phyloP scores from a whole-genome alignment of 2,888 invertebrate genomes.

The Venustoraphidia nigricollis region DNA sequence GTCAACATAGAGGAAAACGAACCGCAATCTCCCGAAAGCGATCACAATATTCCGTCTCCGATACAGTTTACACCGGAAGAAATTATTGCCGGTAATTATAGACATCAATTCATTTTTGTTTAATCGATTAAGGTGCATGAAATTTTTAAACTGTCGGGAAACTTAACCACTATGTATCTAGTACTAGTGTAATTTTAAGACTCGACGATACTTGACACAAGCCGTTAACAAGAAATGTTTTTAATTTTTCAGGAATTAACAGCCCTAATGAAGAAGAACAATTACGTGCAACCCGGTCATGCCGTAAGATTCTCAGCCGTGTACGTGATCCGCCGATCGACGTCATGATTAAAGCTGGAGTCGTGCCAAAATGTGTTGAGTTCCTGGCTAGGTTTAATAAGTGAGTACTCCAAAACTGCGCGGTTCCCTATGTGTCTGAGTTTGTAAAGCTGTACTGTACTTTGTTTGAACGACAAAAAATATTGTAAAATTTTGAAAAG shows the following conservation, averaged over 20 bases:
- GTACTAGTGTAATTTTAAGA: too few species aligned
- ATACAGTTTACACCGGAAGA: slow-evolving; percentile 47
- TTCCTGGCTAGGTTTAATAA: slow-evolving; percentile 56
- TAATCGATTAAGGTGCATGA: too few species aligned
- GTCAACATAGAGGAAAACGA: slow-evolving; percentile 43
- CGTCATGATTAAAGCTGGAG: slow-evolving; percentile 64
- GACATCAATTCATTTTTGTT: neutral
- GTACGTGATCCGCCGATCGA: slow-evolving; percentile 87
- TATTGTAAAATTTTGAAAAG: too few species aligned
- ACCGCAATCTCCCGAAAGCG: slow-evolving; percentile 33
- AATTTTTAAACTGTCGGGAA: too few species aligned
- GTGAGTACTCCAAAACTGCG: slow-evolving; percentile 32
- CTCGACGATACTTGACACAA: too few species aligned
- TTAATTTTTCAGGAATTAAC: slow-evolving; percentile 38
- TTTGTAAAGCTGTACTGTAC: too few species aligned
- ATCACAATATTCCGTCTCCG: slow-evolving; percentile 26
- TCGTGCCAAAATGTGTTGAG: slow-evolving; percentile 68
- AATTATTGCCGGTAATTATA: slow-evolving; percentile 42
- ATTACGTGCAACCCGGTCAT: slow-evolving; percentile 61
- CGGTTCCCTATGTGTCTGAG: too few species aligned
- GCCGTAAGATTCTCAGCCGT: slow-evolving; percentile 74
- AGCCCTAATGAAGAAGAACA: slow-evolving; percentile 44
- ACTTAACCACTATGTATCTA: too few species aligned
- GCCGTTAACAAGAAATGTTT: too few species aligned
- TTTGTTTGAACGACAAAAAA: too few species aligned